Conservation (phyloP, 2,113 vertebrate species). For the Lophotis ruficrista region DNA sequence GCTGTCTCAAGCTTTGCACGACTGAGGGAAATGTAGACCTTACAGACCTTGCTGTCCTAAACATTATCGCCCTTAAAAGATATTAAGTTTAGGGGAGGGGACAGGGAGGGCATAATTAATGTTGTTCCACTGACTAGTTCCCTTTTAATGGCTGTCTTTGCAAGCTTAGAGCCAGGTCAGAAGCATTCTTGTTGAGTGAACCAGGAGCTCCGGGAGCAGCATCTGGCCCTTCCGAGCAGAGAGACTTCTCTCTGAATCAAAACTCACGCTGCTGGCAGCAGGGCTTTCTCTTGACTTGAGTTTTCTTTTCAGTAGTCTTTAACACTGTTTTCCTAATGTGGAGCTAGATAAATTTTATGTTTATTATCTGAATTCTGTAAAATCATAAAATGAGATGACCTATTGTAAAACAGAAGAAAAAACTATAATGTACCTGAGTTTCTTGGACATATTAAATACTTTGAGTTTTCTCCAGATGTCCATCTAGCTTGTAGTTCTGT, state of each 20-base stretch:
- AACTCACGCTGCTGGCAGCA: background rate
- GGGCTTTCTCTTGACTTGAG: background rate
- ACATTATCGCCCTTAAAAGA: background rate
- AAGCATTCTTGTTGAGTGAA: background rate
- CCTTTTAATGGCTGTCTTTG: background rate
- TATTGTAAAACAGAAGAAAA: background rate
- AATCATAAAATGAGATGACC: background rate
- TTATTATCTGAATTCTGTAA: slow-evolving; percentile 3
- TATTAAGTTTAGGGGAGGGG: background rate
- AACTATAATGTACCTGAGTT: background rate
- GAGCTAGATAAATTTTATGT: background rate
- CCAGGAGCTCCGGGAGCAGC: background rate
- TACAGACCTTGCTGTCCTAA: background rate
- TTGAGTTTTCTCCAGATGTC: slow-evolving; percentile 13
- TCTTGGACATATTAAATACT: background rate
- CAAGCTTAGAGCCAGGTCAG: background rate
- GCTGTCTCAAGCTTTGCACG: background rate
- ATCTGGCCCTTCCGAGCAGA: background rate
- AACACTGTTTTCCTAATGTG: background rate
- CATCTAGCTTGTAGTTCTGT: background rate
- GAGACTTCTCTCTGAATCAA: background rate
- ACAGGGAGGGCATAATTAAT: background rate
- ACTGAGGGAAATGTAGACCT: background rate
- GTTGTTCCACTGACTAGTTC: background rate
- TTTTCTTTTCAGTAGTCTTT: background rate